Evolutionary conservation across 2,113 vertebrate species (phyloP).

Genomic region (Bubo blakistoni): DNA sequence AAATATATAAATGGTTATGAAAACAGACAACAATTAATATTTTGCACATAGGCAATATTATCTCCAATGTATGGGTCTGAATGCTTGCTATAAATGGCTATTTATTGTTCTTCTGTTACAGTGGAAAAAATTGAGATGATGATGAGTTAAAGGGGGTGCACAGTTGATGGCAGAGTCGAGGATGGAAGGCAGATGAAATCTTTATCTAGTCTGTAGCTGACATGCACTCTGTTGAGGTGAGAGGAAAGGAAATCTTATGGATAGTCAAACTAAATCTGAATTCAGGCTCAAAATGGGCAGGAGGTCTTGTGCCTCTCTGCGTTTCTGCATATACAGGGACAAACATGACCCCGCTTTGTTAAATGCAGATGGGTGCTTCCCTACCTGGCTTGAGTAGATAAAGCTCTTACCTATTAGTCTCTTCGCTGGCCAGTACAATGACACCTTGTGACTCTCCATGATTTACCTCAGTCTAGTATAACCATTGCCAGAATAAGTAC

Average conservation of each 20-base stretch:
- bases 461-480: neutral
- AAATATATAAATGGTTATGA: neutral
- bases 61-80: neutral
- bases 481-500: neutral
- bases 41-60: neutral
- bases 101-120: neutral
- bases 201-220: neutral
- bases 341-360: neutral
- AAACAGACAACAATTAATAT: neutral
- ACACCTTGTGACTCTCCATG: neutral
- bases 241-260: neutral
- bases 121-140: neutral
- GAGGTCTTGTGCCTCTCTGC: neutral
- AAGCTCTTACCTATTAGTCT: neutral
- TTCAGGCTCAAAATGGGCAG: neutral
- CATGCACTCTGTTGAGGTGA: neutral
- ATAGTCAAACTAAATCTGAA: neutral
- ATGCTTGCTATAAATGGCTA: neutral
- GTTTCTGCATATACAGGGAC: neutral
- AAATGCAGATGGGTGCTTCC: neutral
- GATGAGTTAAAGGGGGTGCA: neutral
- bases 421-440: neutral
- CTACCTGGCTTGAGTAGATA: neutral
- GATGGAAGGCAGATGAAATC: neutral
- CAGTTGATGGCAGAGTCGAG: rapidly evolving